Conservation (phyloP, 2,888 invertebrate species). For the Pilophorus perplexus region DNA sequence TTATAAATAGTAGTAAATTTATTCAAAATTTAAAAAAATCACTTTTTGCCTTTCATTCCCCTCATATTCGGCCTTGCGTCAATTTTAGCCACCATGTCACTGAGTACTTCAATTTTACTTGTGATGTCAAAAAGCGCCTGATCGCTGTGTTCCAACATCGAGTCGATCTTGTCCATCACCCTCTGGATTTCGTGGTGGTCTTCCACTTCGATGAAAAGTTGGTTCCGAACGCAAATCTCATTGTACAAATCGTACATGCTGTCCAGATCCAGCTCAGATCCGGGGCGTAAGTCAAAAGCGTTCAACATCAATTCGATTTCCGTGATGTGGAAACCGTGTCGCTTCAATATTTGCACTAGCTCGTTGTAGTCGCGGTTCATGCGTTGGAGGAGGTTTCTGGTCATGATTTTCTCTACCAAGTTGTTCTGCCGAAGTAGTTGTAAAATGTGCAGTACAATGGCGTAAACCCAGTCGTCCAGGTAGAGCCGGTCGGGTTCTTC, state of each 20-base stretch:
- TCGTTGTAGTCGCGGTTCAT: constrained; percentile 12
- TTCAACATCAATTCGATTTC: constrained; percentile 7
- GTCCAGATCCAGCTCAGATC: not conserved
- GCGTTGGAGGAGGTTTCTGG: not conserved
- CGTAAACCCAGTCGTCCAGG: not conserved
- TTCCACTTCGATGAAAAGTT: constrained; percentile 17
- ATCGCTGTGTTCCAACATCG: constrained; percentile 1
- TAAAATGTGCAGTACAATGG: not conserved
- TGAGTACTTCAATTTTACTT: no score
- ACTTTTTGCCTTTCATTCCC: no score
- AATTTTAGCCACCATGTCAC: no score
- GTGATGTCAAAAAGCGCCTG: constrained; percentile 11
- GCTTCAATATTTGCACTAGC: not conserved
- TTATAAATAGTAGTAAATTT: no score
- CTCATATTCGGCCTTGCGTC: no score
- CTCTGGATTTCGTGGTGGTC: not conserved
- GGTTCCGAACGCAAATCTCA: not conserved
- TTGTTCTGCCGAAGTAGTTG: not conserved
- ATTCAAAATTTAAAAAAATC: no score
- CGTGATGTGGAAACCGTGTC: not conserved
- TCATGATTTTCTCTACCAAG: not conserved
- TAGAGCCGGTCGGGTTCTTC: not conserved
- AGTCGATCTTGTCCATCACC: not conserved
- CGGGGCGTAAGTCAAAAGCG: not conserved
- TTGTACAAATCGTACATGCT: constrained; percentile 9